phyloP scores from a whole-genome alignment of 2,113 vertebrate genomes.

The Oreocharis arfaki region DNA sequence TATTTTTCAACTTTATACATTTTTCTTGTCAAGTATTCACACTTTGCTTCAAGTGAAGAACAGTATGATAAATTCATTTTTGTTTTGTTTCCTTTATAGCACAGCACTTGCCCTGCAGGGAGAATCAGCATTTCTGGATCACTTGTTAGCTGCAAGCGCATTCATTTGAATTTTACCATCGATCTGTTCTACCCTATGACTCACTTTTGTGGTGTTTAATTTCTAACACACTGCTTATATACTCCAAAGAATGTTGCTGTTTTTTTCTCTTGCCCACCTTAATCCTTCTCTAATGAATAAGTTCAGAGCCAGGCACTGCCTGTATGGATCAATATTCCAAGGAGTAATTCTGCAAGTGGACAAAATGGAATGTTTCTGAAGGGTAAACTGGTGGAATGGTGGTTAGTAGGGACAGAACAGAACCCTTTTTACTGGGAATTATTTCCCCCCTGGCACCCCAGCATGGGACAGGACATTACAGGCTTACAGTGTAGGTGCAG shows the following conservation, averaged over 20 bases:
- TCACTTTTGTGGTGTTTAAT: conserved; percentile 30
- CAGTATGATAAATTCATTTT: conserved; percentile 41
- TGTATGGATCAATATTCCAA: conserved; percentile 17
- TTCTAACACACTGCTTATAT: conserved; percentile 14
- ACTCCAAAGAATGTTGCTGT: not conserved
- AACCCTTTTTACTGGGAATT: not conserved
- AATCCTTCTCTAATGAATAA: conserved; percentile 45
- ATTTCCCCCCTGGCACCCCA: not conserved
- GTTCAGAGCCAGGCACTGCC: conserved; percentile 2
- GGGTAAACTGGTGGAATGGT: not conserved
- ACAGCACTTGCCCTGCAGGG: conserved; percentile 16
- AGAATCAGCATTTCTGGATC: conserved; percentile 13
- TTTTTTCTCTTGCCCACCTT: not conserved
- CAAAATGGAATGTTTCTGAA: conserved; percentile 31
- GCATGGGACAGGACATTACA: accelerated
- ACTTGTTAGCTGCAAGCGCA: not conserved
- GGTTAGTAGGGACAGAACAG: not conserved
- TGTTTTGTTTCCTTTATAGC: conserved; percentile 51
- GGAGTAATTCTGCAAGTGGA: conserved; percentile 29
- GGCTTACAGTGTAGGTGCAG: not conserved
- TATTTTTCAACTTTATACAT: not conserved
- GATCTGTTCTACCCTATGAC: conserved; percentile 18
- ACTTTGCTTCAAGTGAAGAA: conserved; percentile 40
- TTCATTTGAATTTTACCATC: conserved; percentile 20
- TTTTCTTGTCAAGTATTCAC: conserved; percentile 43